Evolutionary conservation across 2,797 vertebrate species (phyloP).

Genomic region (Macropus fuliginosus): DNA sequence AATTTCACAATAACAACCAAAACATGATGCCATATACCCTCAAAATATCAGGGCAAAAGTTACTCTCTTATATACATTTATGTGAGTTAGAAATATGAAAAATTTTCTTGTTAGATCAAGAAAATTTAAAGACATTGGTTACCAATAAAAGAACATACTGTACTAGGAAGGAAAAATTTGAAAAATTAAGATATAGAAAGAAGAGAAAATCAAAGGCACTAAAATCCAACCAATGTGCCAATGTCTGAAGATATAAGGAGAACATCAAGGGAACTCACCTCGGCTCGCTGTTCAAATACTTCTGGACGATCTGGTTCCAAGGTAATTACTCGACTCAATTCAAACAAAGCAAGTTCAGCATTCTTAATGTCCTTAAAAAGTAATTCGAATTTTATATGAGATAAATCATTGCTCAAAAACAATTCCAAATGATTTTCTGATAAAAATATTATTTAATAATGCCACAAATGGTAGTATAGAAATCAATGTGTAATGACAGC

Average conservation of each 20-base stretch:
- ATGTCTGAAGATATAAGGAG: slow-evolving; percentile 50
- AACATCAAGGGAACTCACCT: slow-evolving; percentile 87
- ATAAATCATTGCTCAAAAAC: slow-evolving; percentile 57
- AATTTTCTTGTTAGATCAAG: slow-evolving; percentile 32
- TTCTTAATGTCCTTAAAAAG: slow-evolving; percentile 95
- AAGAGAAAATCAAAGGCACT: neutral
- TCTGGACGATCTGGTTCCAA: slow-evolving; percentile 94
- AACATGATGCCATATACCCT: neutral
- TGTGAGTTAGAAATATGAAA: neutral
- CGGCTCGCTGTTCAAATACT: slow-evolving; percentile 97
- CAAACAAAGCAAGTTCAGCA: slow-evolving; percentile 95
- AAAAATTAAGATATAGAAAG: slow-evolving; percentile 16
- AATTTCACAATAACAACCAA: neutral
- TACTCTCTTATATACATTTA: neutral
- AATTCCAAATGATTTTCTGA: slow-evolving; percentile 58
- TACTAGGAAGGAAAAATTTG: neutral
- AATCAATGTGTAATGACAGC: slow-evolving; percentile 15
- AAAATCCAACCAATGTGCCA: slow-evolving; percentile 35
- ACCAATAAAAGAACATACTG: slow-evolving; percentile 38
- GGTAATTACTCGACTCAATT: slow-evolving; percentile 94
- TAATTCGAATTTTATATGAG: slow-evolving; percentile 74
- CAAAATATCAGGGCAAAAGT: neutral
- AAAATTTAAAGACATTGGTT: slow-evolving; percentile 13
- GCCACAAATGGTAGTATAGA: slow-evolving; percentile 24
- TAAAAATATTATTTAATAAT: slow-evolving; percentile 50